phyloP scores from a whole-genome alignment of 1,140 invertebrate species.

The Polypedilum vanderplanki region DNA sequence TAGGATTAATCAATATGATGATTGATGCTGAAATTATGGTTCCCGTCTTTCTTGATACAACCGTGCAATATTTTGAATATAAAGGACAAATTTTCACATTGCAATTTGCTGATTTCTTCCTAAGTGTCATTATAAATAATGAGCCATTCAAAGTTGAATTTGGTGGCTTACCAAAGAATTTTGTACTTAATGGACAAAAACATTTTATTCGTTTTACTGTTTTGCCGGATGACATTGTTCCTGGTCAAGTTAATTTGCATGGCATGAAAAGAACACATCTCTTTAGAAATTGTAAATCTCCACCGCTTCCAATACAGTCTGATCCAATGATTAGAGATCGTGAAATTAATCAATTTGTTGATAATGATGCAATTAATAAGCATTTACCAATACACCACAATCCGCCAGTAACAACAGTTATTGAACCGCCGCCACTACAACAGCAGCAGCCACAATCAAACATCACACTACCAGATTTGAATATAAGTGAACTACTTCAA shows the following conservation, averaged over 20 bases:
- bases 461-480: slow-evolving; percentile 46
- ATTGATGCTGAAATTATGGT: slow-evolving; percentile 70
- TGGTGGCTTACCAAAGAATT: slow-evolving; percentile 84
- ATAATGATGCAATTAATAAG: neutral
- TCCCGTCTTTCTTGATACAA: slow-evolving; percentile 78
- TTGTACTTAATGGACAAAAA: slow-evolving; percentile 68
- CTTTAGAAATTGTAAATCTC: slow-evolving; percentile 4
- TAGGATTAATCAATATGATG: slow-evolving; percentile 75
- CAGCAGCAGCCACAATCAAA: slow-evolving; percentile 30
- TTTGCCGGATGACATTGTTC: slow-evolving; percentile 64
- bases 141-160: slow-evolving; percentile 77
- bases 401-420: slow-evolving; percentile 4
- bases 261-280: slow-evolving; percentile 54
- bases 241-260: slow-evolving; percentile 59
- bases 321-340: neutral
- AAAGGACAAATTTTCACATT: slow-evolving; percentile 66
- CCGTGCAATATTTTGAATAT: slow-evolving; percentile 72
- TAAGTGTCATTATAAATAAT: slow-evolving; percentile 74
- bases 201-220: slow-evolving; percentile 78
- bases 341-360: neutral
- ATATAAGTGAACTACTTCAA: slow-evolving; percentile 75
- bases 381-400: slow-evolving; percentile 29
- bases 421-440: neutral
- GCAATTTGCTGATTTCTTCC: slow-evolving; percentile 69
- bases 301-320: slow-evolving; percentile 23